Evolutionary conservation across 2,113 vertebrate genomes (phyloP).

Genomic region (Gavia stellata): DNA sequence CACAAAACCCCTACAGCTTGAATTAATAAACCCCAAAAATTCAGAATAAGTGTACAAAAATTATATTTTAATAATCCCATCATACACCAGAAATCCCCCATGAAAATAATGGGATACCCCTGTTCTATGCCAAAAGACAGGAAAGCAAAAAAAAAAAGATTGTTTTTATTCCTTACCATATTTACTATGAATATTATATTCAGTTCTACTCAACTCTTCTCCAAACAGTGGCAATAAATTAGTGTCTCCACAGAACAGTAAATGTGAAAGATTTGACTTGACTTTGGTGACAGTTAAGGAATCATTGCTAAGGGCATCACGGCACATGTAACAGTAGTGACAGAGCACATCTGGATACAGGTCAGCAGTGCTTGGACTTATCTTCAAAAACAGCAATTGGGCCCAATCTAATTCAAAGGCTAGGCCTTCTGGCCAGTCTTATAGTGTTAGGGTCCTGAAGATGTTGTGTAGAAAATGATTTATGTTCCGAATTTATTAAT

Average conservation of each 20-base stretch:
- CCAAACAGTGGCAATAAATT: not conserved
- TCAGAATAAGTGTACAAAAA: not conserved
- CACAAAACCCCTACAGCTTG: not conserved
- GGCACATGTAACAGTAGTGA: not conserved
- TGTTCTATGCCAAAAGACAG: not conserved
- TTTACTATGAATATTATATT: not conserved
- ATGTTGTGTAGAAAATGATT: not conserved
- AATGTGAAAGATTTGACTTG: not conserved
- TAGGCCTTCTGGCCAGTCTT: not conserved
- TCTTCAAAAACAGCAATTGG: not conserved
- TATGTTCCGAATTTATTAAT: not conserved
- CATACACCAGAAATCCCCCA: not conserved
- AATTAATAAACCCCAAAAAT: not conserved
- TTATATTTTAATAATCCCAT: not conserved
- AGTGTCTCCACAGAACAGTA: not conserved
- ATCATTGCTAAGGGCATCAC: not conserved
- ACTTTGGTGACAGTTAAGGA: not conserved
- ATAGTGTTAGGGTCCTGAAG: not conserved
- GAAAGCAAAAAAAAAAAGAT: accelerated
- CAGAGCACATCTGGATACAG: not conserved
- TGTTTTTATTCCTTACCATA: not conserved
- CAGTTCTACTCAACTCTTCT: not conserved
- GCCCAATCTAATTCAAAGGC: not conserved
- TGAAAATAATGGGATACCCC: not conserved
- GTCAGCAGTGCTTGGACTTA: not conserved